Conservation (phyloP, 1,140 invertebrate genomes). For the Meloidogyne hapla region DNA sequence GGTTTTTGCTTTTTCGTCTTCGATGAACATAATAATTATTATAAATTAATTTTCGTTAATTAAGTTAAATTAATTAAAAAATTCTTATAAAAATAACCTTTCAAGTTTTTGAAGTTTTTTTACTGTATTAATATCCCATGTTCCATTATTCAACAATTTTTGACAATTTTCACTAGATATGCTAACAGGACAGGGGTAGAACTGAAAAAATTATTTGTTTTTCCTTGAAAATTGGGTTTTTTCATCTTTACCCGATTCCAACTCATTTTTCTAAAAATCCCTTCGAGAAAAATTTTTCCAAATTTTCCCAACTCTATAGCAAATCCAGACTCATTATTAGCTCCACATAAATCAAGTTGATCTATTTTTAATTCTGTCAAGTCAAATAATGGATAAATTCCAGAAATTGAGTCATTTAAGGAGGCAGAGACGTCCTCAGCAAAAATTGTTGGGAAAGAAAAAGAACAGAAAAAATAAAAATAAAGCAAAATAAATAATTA, state of each 20-base stretch:
- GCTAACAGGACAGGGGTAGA: slow-evolving; percentile 24
- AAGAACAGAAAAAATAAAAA: slow-evolving; percentile 10
- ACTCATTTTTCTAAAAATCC: slow-evolving; percentile 9
- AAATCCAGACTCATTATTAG: background rate
- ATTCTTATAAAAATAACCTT: background rate
- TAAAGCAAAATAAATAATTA: background rate
- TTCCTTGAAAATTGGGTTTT: no score
- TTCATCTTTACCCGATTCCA: background rate
- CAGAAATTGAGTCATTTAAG: background rate
- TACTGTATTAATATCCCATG: background rate
- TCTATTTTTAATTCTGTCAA: slow-evolving; percentile 5
- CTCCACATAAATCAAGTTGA: slow-evolving; percentile 16
- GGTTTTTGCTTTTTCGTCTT: no score
- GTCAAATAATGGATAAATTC: background rate
- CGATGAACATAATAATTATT: no score
- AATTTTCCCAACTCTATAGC: background rate
- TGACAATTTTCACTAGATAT: slow-evolving; percentile 25
- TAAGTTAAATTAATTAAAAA: no score
- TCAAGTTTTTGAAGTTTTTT: background rate
- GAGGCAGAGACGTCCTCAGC: slow-evolving; percentile 26
- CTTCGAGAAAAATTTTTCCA: slow-evolving; percentile 8
- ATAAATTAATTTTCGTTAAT: no score
- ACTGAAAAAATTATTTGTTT: slow-evolving; percentile 25
- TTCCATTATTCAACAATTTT: slow-evolving; percentile 2
- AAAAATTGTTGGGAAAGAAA: slow-evolving; percentile 23